phyloP scores from a whole-genome alignment of 1,140 invertebrate species.

The Penaeus japonicus region DNA sequence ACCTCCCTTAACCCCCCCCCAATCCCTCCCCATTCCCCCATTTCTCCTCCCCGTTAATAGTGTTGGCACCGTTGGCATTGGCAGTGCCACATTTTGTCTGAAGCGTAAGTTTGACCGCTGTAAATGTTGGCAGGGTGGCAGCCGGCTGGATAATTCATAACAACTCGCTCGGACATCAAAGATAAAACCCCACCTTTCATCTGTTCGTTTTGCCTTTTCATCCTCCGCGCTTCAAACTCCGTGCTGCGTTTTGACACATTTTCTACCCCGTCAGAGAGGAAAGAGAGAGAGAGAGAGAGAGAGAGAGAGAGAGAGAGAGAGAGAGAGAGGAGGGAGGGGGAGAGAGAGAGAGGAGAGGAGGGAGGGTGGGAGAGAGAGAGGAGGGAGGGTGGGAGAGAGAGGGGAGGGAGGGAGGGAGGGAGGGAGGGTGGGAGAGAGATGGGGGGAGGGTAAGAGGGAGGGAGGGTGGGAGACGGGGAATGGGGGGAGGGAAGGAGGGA shows the following conservation, averaged over 20 bases:
- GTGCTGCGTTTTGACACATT: constrained; percentile 1
- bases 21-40: too few species aligned
- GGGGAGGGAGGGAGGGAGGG: not conserved
- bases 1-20: too few species aligned
- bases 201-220: not conserved
- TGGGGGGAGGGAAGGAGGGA: not conserved
- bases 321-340: not conserved
- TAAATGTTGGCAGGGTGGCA: not conserved
- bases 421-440: not conserved
- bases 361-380: not conserved
- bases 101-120: not conserved
- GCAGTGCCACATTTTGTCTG: not conserved
- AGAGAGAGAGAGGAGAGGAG: not conserved
- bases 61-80: too few species aligned
- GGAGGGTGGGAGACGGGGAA: not conserved
- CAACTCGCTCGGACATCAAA: not conserved
- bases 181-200: not conserved
- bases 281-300: not conserved
- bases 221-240: not conserved
- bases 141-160: not conserved
- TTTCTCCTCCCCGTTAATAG: too few species aligned
- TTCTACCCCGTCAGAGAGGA: constrained; percentile 3
- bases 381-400: not conserved
- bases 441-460: not conserved
- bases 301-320: not conserved